A percentile compares a stretch with the other conserved stretches of the same genome.
phyloP scores from a whole-genome alignment of 2,113 vertebrate genomes.

The Himantopus leucocephalus region DNA sequence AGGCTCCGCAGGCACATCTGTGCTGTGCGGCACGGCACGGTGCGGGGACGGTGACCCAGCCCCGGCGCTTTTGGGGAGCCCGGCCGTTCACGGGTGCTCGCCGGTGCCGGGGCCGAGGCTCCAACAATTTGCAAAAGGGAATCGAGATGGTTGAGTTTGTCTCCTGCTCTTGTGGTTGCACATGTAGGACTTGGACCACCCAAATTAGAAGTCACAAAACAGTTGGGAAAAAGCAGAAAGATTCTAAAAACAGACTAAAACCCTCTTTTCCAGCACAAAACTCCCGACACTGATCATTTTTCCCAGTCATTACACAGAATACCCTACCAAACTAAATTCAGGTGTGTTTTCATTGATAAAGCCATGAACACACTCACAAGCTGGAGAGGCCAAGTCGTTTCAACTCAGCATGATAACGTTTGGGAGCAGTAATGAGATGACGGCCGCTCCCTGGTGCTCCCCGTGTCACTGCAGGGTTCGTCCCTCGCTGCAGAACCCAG shows the following conservation, averaged over 20 bases:
- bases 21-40: accelerated
- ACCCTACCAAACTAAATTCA: not conserved
- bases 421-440: not conserved
- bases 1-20: not conserved
- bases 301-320: not conserved
- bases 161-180: not conserved
- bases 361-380: not conserved
- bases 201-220: not conserved
- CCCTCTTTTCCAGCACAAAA: not conserved
- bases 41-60: accelerated
- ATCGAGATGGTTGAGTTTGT: not conserved
- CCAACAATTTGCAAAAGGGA: not conserved
- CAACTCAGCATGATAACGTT: not conserved
- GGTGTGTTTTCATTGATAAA: not conserved
- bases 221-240: not conserved
- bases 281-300: too few species aligned
- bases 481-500: not conserved
- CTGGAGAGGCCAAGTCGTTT: not conserved
- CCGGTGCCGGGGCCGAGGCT: not conserved
- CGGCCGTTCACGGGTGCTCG: accelerated
- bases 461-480: not conserved
- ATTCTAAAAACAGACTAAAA: not conserved
- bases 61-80: accelerated
- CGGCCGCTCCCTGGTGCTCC: not conserved
- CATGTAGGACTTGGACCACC: not conserved